These are phyloP conservation scores for Dermatemys mawii DNA, from an alignment of 2,113 vertebrate species.

Conservation along the genomic window DNA sequence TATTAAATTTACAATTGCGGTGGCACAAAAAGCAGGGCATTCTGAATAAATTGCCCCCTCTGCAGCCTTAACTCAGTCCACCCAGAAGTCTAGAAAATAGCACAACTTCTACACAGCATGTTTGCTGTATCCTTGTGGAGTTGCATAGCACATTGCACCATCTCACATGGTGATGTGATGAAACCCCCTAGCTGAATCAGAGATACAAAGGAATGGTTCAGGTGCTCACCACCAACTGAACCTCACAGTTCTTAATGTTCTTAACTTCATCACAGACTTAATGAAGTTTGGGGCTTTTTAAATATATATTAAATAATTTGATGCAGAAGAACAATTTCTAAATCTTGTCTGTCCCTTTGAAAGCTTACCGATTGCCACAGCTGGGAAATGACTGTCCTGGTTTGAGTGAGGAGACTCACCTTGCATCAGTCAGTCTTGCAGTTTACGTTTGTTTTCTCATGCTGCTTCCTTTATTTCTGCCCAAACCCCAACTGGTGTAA, in stretches of 20 bases:
- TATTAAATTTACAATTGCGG: background rate
- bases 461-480: constrained; percentile 52
- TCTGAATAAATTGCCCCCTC: background rate
- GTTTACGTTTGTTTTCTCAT: background rate
- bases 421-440: constrained; percentile 24
- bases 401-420: background rate
- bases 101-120: background rate
- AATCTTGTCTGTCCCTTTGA: background rate
- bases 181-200: background rate
- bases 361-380: background rate
- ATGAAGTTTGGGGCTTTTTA: background rate
- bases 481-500: constrained; percentile 1
- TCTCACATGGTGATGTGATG: background rate
- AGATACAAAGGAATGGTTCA: background rate
- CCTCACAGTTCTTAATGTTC: too few relatives aligned
- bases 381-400: background rate
- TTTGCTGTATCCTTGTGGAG: background rate
- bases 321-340: background rate
- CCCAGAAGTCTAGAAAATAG: background rate
- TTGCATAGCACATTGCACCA: background rate
- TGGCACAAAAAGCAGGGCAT: background rate
- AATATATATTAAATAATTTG: background rate
- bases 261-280: background rate
- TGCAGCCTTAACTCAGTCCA: background rate
- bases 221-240: background rate